Evolutionary conservation across 2,113 vertebrate genomes (phyloP).

Genomic region (Platycercus adscitus): DNA sequence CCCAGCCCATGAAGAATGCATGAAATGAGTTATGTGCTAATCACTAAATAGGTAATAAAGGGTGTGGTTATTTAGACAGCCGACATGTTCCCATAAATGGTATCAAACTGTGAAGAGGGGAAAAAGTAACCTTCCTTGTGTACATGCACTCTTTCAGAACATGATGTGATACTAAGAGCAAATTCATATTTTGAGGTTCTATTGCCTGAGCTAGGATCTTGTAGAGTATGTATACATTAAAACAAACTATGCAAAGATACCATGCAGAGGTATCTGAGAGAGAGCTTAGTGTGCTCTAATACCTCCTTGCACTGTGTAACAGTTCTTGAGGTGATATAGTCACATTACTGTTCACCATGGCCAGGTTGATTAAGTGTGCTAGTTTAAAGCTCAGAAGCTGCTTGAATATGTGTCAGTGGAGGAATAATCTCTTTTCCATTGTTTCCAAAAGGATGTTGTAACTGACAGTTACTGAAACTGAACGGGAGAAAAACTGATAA

Average conservation of each 20-base stretch:
- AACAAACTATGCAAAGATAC: neutral
- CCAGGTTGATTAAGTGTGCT: neutral
- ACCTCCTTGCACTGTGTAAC: neutral
- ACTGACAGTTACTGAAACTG: neutral
- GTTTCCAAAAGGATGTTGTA: neutral
- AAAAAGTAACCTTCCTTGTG: neutral
- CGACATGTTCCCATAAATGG: accelerated
- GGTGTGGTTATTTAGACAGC: neutral
- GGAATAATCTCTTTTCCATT: neutral
- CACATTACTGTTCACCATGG: neutral
- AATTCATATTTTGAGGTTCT: neutral
- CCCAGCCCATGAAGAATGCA: neutral
- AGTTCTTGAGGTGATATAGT: neutral
- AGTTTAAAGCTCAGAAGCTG: neutral
- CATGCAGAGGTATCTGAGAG: neutral
- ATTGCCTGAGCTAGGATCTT: neutral
- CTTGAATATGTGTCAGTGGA: neutral
- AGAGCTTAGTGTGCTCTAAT: neutral
- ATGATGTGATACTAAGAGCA: neutral
- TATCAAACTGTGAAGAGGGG: neutral
- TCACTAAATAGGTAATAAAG: neutral
- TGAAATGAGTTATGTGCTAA: neutral
- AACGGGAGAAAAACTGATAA: neutral
- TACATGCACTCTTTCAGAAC: neutral
- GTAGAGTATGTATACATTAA: neutral